These are phyloP conservation scores for Pseudopodoces humilis DNA, from an alignment of 2,113 vertebrate genomes.

Conservation along the genomic window DNA sequence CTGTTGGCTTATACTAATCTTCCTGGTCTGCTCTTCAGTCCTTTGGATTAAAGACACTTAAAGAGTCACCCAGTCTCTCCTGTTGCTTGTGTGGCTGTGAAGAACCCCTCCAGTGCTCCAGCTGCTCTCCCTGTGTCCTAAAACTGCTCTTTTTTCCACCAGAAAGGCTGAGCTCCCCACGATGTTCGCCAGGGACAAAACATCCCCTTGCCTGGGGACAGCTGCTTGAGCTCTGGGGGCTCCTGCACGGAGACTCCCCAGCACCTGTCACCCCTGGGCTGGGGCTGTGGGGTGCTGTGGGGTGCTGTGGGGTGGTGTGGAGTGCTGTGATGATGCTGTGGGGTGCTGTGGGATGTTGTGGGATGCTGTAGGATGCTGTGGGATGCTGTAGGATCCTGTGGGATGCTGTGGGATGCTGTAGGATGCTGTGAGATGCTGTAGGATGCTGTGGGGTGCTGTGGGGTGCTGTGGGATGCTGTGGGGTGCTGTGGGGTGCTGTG, in stretches of 20 bases:
- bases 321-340: not conserved
- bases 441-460: not conserved
- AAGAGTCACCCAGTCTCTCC: conserved; percentile 13
- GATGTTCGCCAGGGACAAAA: not conserved
- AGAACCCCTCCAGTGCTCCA: not conserved
- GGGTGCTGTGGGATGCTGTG: too few relatives aligned
- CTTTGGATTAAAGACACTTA: conserved; percentile 84
- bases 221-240: fast-evolving
- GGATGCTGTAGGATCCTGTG: fast-evolving
- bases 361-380: not conserved
- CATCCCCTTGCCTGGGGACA: not conserved
- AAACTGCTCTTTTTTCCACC: not conserved
- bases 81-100: not conserved
- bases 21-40: conserved; percentile 75
- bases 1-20: conserved; percentile 77
- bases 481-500: too few relatives aligned
- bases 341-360: fast-evolving
- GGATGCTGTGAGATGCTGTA: not conserved
- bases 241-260: not conserved
- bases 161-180: not conserved
- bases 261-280: fast-evolving
- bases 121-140: not conserved
- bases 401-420: fast-evolving
- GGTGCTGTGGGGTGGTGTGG: fast-evolving
- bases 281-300: not conserved